phyloP scores from a whole-genome alignment of 23 tunicate species.

The Aplidium turbinatum region DNA sequence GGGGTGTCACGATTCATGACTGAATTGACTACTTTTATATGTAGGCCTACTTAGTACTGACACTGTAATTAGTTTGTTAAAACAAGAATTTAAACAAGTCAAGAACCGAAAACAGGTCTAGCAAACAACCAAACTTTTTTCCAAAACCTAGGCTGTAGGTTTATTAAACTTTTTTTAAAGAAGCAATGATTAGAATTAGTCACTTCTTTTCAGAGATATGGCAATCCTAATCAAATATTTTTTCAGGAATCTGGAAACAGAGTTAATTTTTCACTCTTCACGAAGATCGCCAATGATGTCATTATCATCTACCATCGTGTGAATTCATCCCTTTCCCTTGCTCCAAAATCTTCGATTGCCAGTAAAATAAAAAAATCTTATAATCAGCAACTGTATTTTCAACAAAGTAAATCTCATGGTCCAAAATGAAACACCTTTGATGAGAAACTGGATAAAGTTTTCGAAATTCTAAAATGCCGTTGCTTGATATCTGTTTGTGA shows the following conservation, averaged over 20 bases:
- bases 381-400: slow-evolving; percentile 17
- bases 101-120: no score
- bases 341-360: slow-evolving; percentile 17
- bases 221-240: no score
- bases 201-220: no score
- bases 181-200: no score
- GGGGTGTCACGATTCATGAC: no score
- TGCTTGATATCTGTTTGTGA: slow-evolving; percentile 9
- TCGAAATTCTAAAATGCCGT: slow-evolving; percentile 21
- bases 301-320: slow-evolving; percentile 12
- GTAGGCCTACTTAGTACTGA: no score
- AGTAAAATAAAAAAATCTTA: slow-evolving; percentile 1
- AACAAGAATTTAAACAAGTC: no score
- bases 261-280: neutral
- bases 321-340: slow-evolving; percentile 7
- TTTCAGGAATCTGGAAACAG: neutral
- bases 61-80: no score
- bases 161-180: no score
- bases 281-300: slow-evolving; percentile 4
- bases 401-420: slow-evolving; percentile 17
- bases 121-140: no score
- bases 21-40: no score
- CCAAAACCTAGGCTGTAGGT: no score
- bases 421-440: slow-evolving; percentile 26
- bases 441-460: slow-evolving; percentile 9